A percentile compares a stretch with the other conserved stretches of the same genome.
Conservation (phyloP, 2,888 invertebrate species). For the Antheraea assamensis region DNA sequence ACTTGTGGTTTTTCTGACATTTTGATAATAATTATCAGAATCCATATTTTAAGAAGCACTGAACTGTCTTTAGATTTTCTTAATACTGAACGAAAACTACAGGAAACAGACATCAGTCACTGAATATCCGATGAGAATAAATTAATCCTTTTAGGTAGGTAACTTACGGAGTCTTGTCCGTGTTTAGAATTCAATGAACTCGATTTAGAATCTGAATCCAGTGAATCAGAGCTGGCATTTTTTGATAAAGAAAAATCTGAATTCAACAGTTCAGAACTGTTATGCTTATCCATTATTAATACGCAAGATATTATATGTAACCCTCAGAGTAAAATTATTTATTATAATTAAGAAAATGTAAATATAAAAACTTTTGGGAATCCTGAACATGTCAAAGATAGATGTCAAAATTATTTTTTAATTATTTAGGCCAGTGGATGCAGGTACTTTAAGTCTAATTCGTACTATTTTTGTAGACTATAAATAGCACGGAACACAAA, state of each 20-base stretch:
- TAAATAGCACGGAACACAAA: too few relatives aligned
- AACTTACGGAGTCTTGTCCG: slow-evolving; percentile 90
- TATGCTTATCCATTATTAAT: slow-evolving; percentile 83
- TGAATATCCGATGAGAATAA: slow-evolving; percentile 65
- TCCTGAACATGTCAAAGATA: background rate
- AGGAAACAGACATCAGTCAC: slow-evolving; percentile 61
- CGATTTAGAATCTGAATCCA: slow-evolving; percentile 92
- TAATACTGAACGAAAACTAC: slow-evolving; percentile 45
- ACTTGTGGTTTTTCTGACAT: slow-evolving; percentile 52
- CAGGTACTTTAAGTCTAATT: background rate
- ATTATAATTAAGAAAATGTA: background rate
- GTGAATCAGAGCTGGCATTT: slow-evolving; percentile 90
- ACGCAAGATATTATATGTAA: background rate
- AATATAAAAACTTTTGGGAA: background rate
- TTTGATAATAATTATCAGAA: slow-evolving; percentile 19
- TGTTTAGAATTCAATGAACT: slow-evolving; percentile 92
- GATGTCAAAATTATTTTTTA: background rate
- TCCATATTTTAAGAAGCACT: slow-evolving; percentile 21
- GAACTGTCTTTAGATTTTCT: slow-evolving; percentile 29
- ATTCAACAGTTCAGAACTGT: slow-evolving; percentile 85
- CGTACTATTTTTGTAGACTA: too few relatives aligned
- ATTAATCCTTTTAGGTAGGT: slow-evolving; percentile 75
- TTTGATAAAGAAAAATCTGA: slow-evolving; percentile 86
- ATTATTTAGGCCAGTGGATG: background rate
- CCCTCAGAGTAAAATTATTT: background rate